Evolutionary conservation across 1,140 invertebrate species (phyloP), one percentile per base, ranked within the genome.

Genomic region (Panulirus ornatus): DNA sequence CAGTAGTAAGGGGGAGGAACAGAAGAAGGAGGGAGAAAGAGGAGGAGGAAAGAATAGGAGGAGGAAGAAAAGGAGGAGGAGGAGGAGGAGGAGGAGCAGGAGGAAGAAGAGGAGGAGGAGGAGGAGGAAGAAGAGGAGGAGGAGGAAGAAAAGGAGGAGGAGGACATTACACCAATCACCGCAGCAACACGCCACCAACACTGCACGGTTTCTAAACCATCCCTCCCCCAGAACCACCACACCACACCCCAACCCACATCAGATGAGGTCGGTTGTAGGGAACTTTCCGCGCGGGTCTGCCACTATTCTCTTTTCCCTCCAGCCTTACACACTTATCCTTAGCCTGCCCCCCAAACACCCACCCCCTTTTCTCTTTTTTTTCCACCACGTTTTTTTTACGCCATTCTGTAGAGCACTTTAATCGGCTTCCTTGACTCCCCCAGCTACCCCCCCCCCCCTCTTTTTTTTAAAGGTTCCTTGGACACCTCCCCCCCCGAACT

Each of bases 361-460:
- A 38, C 34, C n/a, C 30, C 30, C 34, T 78, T 34, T n/a, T 76
- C 27, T 86, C 44, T 54, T 47, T 40, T 66, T 83, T 81, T 75
- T 51, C 63, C 58, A n/a, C 70, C 54, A 36, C 30, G 75, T 78
- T 81, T 81, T 88, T 58, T 75, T 51, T 66, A 78, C 47, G 73
- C 63, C 85, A 82, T 47, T 89, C 79, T 82, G 87, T 70, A 88
- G 87, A 75, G 87, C 79, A 89, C 87, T 89, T 89, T 89, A 89
- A 84, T 89, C 87, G 87, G 87, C 87, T 89, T 89, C 87, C 87
- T 89, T 47, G 16, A 30, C 27, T 51, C 76, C 79, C 76, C 51
- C 16, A 36, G 22, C 58, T 84, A 36, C 30, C n/a, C 58, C n/a
- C n/a, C 1, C 51, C 9, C 44, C 38, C 22, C 22, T 79, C 11